Conservation (phyloP, 1,140 invertebrate species). For the Armadillidium nasatum region DNA sequence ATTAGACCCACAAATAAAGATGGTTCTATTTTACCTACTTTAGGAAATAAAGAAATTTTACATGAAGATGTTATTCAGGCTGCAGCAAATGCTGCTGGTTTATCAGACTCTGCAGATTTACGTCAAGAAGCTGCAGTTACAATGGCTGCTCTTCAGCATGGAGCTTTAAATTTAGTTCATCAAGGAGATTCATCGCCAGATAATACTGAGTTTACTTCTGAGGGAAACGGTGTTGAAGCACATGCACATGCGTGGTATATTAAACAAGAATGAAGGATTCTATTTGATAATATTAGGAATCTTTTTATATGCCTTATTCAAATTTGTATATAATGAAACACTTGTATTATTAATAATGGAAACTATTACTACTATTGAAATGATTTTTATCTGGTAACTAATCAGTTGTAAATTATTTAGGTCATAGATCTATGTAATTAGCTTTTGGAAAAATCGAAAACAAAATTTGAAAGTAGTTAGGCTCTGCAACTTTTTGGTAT, state of each 20-base stretch:
- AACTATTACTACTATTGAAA: too few relatives aligned
- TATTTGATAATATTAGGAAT: not conserved
- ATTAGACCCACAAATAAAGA: not conserved
- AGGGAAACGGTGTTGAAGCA: not conserved
- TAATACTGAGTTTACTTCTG: too few relatives aligned
- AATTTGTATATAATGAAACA: not conserved
- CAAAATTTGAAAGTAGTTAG: too few relatives aligned
- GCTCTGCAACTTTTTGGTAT: too few relatives aligned
- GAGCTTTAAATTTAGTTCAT: conserved; percentile 10
- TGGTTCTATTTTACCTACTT: not conserved
- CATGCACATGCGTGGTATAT: not conserved
- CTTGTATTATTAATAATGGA: too few relatives aligned
- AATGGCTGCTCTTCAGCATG: conserved; percentile 17
- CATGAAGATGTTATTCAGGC: not conserved
- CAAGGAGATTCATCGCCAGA: not conserved
- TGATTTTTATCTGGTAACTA: too few relatives aligned
- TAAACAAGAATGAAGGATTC: not conserved
- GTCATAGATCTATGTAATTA: too few relatives aligned
- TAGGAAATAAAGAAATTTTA: not conserved
- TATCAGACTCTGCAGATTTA: not conserved
- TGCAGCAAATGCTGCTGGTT: not conserved
- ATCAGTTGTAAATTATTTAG: too few relatives aligned
- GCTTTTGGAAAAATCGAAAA: too few relatives aligned
- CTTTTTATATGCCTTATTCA: not conserved
- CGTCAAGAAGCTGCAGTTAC: conserved; percentile 14